These are phyloP conservation scores for Desoria tigrina DNA, from an alignment of 2,888 invertebrate species.

Conservation along the genomic window DNA sequence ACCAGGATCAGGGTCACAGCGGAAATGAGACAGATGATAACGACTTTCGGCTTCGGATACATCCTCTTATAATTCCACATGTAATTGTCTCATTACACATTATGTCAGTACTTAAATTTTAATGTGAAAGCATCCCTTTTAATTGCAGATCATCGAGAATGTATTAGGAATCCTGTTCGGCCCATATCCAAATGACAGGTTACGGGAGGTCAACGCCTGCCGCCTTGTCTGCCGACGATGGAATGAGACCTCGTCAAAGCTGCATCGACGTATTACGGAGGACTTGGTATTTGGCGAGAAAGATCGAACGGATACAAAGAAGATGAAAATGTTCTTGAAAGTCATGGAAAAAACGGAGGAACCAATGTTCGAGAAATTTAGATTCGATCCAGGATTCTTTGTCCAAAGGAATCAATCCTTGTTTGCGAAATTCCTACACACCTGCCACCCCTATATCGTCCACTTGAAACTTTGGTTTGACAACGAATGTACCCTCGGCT, in stretches of 20 bases:
- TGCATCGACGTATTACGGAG: constrained; percentile 18
- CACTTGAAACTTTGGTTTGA: constrained; percentile 21
- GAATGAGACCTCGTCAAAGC: constrained; percentile 21
- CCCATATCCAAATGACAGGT: constrained; percentile 6
- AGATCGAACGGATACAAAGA: background rate
- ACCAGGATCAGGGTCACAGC: no score
- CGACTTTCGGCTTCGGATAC: no score
- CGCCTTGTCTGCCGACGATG: constrained; percentile 25
- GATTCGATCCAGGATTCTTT: constrained; percentile 27
- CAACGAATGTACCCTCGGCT: constrained; percentile 21
- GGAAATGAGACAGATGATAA: no score
- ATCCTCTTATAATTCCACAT: constrained; percentile 29
- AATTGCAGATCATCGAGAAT: constrained; percentile 23
- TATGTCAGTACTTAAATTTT: no score
- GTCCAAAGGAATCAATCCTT: constrained; percentile 21
- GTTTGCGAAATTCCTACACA: constrained; percentile 15
- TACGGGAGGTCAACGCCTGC: background rate
- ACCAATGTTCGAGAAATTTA: constrained; percentile 25
- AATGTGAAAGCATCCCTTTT: constrained; percentile 5
- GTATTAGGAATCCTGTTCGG: constrained; percentile 12
- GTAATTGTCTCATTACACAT: no score
- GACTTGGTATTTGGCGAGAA: background rate
- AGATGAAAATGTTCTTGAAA: constrained; percentile 19
- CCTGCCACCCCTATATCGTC: constrained; percentile 5
- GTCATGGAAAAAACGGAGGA: constrained; percentile 24